Conservation (phyloP, 2,113 vertebrate species). For the Oncorhynchus gorbuscha region DNA sequence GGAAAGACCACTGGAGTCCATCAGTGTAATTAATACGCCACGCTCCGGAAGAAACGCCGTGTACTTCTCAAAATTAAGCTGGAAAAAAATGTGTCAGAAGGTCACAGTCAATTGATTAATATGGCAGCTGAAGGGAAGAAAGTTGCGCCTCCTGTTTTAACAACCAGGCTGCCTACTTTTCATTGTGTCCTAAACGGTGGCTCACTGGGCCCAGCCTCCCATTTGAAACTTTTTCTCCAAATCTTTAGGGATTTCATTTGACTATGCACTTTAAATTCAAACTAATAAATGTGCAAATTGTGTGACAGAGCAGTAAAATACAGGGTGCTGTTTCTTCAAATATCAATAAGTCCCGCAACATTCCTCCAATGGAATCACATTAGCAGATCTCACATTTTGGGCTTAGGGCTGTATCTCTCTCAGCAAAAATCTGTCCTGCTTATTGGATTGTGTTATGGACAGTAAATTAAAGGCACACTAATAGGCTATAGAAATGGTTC, state of each 20-base stretch:
- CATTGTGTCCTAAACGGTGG: too few species aligned
- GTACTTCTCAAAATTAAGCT: slow-evolving; percentile 40
- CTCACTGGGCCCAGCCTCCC: not conserved
- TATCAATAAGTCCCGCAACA: not conserved
- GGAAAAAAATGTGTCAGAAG: slow-evolving; percentile 31
- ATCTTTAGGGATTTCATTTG: not conserved
- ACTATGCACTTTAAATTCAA: not conserved
- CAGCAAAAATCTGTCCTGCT: not conserved
- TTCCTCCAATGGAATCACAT: too few species aligned
- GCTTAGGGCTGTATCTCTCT: not conserved
- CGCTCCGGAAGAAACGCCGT: slow-evolving; percentile 24
- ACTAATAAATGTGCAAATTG: slow-evolving; percentile 9
- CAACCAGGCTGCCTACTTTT: not conserved
- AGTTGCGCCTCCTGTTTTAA: not conserved
- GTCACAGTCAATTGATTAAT: slow-evolving; percentile 34
- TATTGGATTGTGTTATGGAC: not conserved
- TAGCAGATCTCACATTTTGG: not conserved
- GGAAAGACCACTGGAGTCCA: slow-evolving; percentile 34
- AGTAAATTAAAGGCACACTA: slow-evolving; percentile 1
- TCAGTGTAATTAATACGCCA: slow-evolving; percentile 46
- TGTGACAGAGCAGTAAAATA: slow-evolving; percentile 6
- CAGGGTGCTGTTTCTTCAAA: not conserved
- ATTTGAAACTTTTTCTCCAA: not conserved
- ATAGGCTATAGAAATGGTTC: not conserved
- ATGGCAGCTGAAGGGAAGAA: slow-evolving; percentile 20